phyloP scores from a whole-genome alignment of 2,888 invertebrate genomes.

The Parnassius mnemosyne region DNA sequence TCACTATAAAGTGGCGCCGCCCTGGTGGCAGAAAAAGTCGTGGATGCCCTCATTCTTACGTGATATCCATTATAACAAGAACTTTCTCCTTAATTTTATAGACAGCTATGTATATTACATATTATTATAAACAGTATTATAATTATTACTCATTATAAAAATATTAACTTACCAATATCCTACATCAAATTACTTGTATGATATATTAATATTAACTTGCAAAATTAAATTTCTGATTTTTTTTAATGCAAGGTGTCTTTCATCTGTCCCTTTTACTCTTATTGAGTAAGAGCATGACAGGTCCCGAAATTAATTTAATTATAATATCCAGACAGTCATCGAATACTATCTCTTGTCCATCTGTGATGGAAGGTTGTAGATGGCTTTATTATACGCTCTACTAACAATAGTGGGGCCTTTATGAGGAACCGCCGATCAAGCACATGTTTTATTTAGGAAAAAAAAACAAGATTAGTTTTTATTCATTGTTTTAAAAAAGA shows the following conservation, averaged over 20 bases:
- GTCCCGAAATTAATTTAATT: slow-evolving; percentile 65
- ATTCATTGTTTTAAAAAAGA: background rate
- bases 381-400: slow-evolving; percentile 36
- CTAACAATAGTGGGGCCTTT: slow-evolving; percentile 38
- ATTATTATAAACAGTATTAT: too few species aligned
- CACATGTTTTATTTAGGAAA: background rate
- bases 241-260: slow-evolving; percentile 35
- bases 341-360: slow-evolving; percentile 49
- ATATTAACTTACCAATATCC: too few species aligned
- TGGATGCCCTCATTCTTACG: too few species aligned
- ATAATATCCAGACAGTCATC: slow-evolving; percentile 49
- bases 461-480: slow-evolving; percentile 1
- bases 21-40: too few species aligned
- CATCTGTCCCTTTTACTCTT: slow-evolving; percentile 38
- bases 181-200: too few species aligned
- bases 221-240: slow-evolving; percentile 10
- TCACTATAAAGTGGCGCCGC: too few species aligned
- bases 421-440: background rate
- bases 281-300: slow-evolving; percentile 38
- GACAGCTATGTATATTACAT: too few species aligned
- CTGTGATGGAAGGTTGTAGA: slow-evolving; percentile 40
- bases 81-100: too few species aligned
- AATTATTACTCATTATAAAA: too few species aligned
- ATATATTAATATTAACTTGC: too few species aligned
- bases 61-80: too few species aligned